Evolutionary conservation across 2,888 invertebrate species (phyloP).

Genomic region (Cremastobaeus sp.): DNA sequence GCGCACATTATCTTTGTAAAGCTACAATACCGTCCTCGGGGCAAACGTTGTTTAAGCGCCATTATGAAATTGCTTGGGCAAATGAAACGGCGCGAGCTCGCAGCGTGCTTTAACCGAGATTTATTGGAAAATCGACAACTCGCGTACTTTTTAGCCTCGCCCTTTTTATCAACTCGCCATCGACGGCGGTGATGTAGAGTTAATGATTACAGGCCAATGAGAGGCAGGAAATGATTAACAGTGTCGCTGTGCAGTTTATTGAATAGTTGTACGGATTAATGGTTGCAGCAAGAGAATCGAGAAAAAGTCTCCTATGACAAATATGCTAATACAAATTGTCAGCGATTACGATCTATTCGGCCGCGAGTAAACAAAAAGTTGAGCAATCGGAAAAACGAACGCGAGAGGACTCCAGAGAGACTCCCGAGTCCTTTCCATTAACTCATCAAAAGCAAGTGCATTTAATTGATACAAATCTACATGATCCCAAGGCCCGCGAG

Average conservation of each 20-base stretch:
- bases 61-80: slow-evolving; percentile 74
- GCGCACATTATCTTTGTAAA: slow-evolving; percentile 69
- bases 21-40: slow-evolving; percentile 66
- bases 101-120: slow-evolving; percentile 69
- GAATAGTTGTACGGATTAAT: slow-evolving; percentile 37
- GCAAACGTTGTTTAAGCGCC: slow-evolving; percentile 72
- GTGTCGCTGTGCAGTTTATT: slow-evolving; percentile 34
- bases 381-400: too few species aligned
- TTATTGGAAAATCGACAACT: slow-evolving; percentile 72
- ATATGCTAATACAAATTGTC: too few species aligned
- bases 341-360: too few species aligned
- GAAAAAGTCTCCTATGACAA: too few species aligned
- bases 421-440: slow-evolving; percentile 23
- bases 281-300: neutral
- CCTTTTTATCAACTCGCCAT: slow-evolving; percentile 1
- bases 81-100: slow-evolving; percentile 69
- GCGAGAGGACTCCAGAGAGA: too few species aligned
- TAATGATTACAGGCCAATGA: slow-evolving; percentile 50
- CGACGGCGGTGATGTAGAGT: slow-evolving; percentile 43
- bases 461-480: slow-evolving; percentile 22
- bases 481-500: slow-evolving; percentile 1
- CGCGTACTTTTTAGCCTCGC: slow-evolving; percentile 20
- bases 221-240: slow-evolving; percentile 32
- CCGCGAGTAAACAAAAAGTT: neutral
- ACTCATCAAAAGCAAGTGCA: slow-evolving; percentile 18